Conservation (phyloP, 35 echinoderm and acorn worm genomes). For the Heliocidaris erythrogramma region DNA sequence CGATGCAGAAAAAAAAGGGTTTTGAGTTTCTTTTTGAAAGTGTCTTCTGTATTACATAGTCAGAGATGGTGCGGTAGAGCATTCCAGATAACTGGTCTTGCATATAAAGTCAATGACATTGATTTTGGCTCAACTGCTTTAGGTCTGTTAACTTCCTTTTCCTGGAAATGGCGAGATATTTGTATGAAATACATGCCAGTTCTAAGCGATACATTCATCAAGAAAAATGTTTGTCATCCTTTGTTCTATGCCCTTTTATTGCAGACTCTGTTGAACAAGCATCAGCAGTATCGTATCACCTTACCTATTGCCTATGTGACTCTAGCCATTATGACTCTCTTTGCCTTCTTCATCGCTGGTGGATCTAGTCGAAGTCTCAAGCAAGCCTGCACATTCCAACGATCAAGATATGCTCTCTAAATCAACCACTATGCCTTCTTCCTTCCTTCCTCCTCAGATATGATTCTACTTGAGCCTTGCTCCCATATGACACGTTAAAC, state of each 20-base stretch:
- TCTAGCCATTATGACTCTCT: constrained; percentile 38
- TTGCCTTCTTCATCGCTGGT: constrained; percentile 55
- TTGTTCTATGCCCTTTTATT: not conserved
- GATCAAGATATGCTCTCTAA: constrained; percentile 38
- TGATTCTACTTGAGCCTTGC: not conserved
- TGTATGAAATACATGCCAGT: too few relatives aligned
- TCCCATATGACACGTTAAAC: too few relatives aligned
- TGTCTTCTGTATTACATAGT: too few relatives aligned
- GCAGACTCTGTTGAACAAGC: constrained; percentile 55
- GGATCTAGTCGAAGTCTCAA: constrained; percentile 49
- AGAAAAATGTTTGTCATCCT: not conserved
- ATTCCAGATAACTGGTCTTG: too few relatives aligned
- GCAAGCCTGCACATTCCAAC: constrained; percentile 23
- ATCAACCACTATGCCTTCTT: not conserved
- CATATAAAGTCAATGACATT: too few relatives aligned
- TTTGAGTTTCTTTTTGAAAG: too few relatives aligned
- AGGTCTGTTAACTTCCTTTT: too few relatives aligned
- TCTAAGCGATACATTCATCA: too few relatives aligned
- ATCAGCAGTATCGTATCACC: constrained; percentile 39
- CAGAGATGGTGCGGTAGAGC: too few relatives aligned
- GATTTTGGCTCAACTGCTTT: too few relatives aligned
- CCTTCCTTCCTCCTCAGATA: not conserved
- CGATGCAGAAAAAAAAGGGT: too few relatives aligned
- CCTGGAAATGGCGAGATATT: too few relatives aligned
- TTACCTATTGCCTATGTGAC: constrained; percentile 49